Evolutionary conservation across 2,888 invertebrate genomes (phyloP), one percentile per base, ranked within the genome.

Genomic region (Zelleria hepariella): DNA sequence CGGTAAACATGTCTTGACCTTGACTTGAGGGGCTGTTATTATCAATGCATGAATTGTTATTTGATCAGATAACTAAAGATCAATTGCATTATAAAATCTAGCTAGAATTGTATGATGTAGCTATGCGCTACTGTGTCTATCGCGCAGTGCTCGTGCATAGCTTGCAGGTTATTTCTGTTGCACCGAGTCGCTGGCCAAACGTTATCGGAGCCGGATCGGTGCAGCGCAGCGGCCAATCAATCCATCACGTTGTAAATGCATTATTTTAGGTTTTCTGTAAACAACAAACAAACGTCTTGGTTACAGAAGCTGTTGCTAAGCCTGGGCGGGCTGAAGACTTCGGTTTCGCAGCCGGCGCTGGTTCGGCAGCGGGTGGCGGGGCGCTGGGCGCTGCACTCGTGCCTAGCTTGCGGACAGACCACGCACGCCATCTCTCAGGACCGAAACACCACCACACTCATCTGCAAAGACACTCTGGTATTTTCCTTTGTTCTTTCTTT

Each of bases 381-480:
- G 58, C 84, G 86, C 61, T 93, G 93, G 92, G 85, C 81, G 27
- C 70, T 93, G 61, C 88, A 92, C 72, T 89, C 88, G 56, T 94
- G 94, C 77, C 80, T 92, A 60, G 92, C 92, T 67, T 94, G 94
- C 77, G 89, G 86, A 51, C 86, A 90, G 64, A 86, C 89, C 65
- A 92, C 93, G 18, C 92, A 93, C 78, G 93, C 93, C 56, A 77
- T 91, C 51, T 86, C 91, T 64, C 86, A 88, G 68, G 91, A 91
- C 66, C 89, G 86, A 67, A 64, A 72, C 24, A 74, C 71, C 63
- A 84, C 90, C 65, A 86, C 91, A 59, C 80, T 93, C 63, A 82
- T 93, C 64, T 86, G 87, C 70, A 84, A 89, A 69, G 82, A 89
- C 67, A 79, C 91, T 71, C 80, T 91, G 82, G 93, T 93, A 63